Evolutionary conservation across 2,888 invertebrate genomes (phyloP).

Genomic region (Hylaea fasciaria): DNA sequence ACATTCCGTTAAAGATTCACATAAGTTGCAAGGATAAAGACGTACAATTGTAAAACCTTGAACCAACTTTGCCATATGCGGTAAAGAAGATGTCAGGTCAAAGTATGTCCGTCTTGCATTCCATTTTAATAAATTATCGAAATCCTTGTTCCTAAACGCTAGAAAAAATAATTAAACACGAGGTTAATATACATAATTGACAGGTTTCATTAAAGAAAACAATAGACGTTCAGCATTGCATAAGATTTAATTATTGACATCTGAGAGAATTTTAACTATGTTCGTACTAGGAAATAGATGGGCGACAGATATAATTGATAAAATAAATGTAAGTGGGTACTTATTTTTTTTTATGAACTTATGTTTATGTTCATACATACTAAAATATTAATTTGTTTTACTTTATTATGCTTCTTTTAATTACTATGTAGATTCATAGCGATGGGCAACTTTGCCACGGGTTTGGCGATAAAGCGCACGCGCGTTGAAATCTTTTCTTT

Average conservation of each 20-base stretch:
- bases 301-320: neutral
- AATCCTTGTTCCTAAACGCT: neutral
- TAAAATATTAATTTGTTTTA: no score
- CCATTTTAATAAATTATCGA: conserved; percentile 16
- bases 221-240: conserved; percentile 13
- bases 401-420: no score
- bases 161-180: conserved; percentile 13
- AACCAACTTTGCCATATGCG: conserved; percentile 21
- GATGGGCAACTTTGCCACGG: neutral
- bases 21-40: neutral
- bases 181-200: conserved; percentile 9
- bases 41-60: conserved; percentile 15
- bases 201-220: conserved; percentile 19
- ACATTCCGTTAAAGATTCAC: neutral
- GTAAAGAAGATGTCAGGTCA: conserved; percentile 23
- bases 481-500: conserved; percentile 38
- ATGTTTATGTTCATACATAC: no score
- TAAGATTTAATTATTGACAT: conserved; percentile 13
- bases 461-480: neutral
- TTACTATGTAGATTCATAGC: no score
- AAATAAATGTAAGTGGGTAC: neutral
- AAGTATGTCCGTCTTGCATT: conserved; percentile 19
- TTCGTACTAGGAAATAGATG: neutral
- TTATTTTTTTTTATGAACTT: no score
- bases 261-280: conserved; percentile 11